Conservation (phyloP, 2,888 invertebrate genomes). For the Cabera pusaria region DNA sequence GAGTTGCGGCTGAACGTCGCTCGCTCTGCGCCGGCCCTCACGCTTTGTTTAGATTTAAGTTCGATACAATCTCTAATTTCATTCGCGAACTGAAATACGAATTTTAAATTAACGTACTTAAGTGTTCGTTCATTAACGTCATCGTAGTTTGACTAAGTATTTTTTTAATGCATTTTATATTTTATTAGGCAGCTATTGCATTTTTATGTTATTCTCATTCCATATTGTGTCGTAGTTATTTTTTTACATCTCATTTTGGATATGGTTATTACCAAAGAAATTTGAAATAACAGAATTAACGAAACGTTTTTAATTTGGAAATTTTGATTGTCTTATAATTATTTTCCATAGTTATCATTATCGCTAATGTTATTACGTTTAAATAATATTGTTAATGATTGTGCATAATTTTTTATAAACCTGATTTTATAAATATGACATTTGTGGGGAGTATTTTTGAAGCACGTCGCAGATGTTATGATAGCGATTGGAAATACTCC, state of each 20-base stretch:
- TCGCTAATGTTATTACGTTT: slow-evolving; percentile 63
- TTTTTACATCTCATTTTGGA: slow-evolving; percentile 58
- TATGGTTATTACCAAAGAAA: slow-evolving; percentile 77
- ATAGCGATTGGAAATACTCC: slow-evolving; percentile 67
- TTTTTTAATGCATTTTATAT: slow-evolving; percentile 75
- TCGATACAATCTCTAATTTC: slow-evolving; percentile 60
- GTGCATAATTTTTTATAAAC: slow-evolving; percentile 72
- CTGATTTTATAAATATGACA: slow-evolving; percentile 60
- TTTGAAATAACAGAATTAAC: slow-evolving; percentile 55
- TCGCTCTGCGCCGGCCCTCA: slow-evolving; percentile 66
- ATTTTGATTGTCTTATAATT: slow-evolving; percentile 42
- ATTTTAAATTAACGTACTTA: slow-evolving; percentile 77
- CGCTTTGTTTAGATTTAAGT: slow-evolving; percentile 66
- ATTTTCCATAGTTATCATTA: slow-evolving; percentile 58
- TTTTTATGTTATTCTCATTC: slow-evolving; percentile 68
- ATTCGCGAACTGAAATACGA: slow-evolving; percentile 63
- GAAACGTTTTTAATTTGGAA: slow-evolving; percentile 52
- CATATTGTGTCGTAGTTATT: slow-evolving; percentile 59
- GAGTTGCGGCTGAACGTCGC: too few species aligned
- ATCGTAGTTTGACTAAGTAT: slow-evolving; percentile 70
- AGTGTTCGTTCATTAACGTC: slow-evolving; percentile 45
- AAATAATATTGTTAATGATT: slow-evolving; percentile 68
- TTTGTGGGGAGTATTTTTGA: slow-evolving; percentile 71
- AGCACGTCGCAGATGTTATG: slow-evolving; percentile 34
- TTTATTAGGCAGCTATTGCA: slow-evolving; percentile 75